phyloP scores from a whole-genome alignment of 2,888 invertebrate species.

The Endomychus coccineus region DNA sequence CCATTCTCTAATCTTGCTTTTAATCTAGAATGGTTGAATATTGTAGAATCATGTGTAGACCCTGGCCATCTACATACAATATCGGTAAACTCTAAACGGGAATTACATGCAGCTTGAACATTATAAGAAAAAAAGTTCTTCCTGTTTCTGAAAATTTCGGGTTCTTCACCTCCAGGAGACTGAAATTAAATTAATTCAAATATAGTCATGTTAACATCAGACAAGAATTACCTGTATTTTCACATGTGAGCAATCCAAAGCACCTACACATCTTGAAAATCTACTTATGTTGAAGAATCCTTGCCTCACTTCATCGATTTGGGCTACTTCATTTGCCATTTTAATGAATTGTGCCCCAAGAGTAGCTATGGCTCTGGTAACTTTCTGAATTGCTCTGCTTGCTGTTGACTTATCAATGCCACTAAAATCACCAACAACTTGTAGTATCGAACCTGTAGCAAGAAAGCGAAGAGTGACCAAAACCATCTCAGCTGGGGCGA shows the following conservation, averaged over 20 bases:
- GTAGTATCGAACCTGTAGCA: no score
- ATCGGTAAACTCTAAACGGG: slow-evolving; percentile 3
- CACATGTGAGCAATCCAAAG: slow-evolving; percentile 9
- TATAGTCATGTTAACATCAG: no score
- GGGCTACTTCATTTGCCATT: neutral
- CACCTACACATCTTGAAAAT: slow-evolving; percentile 7
- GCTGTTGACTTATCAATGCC: slow-evolving; percentile 5
- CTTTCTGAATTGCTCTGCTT: neutral
- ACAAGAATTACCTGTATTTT: no score
- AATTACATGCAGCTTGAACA: slow-evolving; percentile 9
- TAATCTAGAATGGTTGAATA: no score
- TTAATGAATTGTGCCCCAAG: neutral
- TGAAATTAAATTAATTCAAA: no score
- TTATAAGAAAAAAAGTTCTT: no score
- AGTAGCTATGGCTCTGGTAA: neutral
- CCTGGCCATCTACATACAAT: slow-evolving; percentile 10
- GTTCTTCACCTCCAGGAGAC: slow-evolving; percentile 6
- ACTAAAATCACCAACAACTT: no score
- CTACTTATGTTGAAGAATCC: slow-evolving; percentile 3
- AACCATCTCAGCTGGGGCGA: no score
- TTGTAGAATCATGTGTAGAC: slow-evolving; percentile 7
- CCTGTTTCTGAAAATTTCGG: no score
- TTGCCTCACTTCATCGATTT: neutral
- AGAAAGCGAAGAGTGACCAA: no score
- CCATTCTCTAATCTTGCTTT: no score